Evolutionary conservation across 2,113 vertebrate genomes (phyloP).

Genomic region (Pimephales promelas): DNA sequence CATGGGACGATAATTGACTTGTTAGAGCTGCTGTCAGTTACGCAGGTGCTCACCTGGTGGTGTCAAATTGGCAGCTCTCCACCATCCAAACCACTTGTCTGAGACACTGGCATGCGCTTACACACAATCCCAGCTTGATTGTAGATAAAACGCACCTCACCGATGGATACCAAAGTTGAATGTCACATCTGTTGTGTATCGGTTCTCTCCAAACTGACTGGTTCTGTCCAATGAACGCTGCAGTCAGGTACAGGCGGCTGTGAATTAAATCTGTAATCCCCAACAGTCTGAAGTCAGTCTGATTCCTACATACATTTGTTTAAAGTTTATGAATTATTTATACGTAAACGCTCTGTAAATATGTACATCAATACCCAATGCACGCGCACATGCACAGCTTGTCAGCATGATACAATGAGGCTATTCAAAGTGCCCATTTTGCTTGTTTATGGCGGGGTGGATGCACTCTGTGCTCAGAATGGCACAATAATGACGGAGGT

Average conservation of each 20-base stretch:
- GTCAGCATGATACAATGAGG: slow-evolving; percentile 44
- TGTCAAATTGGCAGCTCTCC: slow-evolving; percentile 40
- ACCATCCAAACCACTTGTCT: slow-evolving; percentile 24
- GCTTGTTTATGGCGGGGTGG: slow-evolving; percentile 42
- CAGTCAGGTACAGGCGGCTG: background rate
- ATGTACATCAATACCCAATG: slow-evolving; percentile 23
- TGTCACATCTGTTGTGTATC: background rate
- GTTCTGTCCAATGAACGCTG: background rate
- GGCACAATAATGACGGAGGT: slow-evolving; percentile 46
- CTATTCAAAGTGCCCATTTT: slow-evolving; percentile 42
- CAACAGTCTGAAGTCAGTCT: slow-evolving; percentile 16
- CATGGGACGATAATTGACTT: slow-evolving; percentile 51
- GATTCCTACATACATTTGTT: slow-evolving; percentile 20
- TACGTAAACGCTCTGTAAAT: slow-evolving; percentile 25
- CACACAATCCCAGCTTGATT: background rate
- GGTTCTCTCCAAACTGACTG: background rate
- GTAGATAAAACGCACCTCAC: background rate
- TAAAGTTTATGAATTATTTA: slow-evolving; percentile 49
- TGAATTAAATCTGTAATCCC: slow-evolving; percentile 27
- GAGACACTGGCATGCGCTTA: background rate
- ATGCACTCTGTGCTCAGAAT: slow-evolving; percentile 41
- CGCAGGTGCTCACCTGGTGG: slow-evolving; percentile 53
- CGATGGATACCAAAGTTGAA: background rate
- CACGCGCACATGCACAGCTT: slow-evolving; percentile 22
- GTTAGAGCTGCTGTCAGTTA: slow-evolving; percentile 53